phyloP scores from a whole-genome alignment of 2,888 invertebrate species.

The Drosophila stalkeri region DNA sequence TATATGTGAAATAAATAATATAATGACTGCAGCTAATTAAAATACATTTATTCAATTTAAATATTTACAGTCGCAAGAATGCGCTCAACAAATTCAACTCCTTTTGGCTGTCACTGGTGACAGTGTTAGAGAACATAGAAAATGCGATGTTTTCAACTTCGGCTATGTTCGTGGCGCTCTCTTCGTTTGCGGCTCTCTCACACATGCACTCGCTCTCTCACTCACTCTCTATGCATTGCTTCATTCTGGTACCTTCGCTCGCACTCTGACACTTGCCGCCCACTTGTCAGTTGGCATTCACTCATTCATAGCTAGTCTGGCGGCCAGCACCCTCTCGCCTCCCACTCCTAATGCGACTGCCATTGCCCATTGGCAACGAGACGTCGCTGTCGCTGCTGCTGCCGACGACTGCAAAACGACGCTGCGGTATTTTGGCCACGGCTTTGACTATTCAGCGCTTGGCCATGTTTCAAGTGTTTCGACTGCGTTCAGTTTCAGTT shows the following conservation, averaged over 20 bases:
- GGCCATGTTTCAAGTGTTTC: slow-evolving; percentile 71
- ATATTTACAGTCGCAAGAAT: rapidly evolving
- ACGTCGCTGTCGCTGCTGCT: slow-evolving; percentile 29
- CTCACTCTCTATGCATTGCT: slow-evolving; percentile 11
- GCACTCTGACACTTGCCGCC: slow-evolving; percentile 58
- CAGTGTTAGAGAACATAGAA: slow-evolving; percentile 47
- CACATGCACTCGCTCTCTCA: slow-evolving; percentile 13
- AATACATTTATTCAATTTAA: background rate
- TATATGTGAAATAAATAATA: background rate
- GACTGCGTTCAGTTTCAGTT: slow-evolving; percentile 62
- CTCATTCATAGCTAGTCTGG: slow-evolving; percentile 74
- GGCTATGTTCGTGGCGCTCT: slow-evolving; percentile 35
- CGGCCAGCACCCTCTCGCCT: slow-evolving; percentile 2
- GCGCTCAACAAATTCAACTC: background rate
- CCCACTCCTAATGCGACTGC: slow-evolving; percentile 14
- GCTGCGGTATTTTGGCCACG: slow-evolving; percentile 77
- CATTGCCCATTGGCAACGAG: slow-evolving; percentile 66
- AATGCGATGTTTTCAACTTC: slow-evolving; percentile 55
- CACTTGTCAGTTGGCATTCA: slow-evolving; percentile 76
- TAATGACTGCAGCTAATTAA: background rate
- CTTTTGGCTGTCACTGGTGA: background rate
- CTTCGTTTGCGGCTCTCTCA: slow-evolving; percentile 16
- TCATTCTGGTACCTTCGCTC: slow-evolving; percentile 31
- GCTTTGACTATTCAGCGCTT: slow-evolving; percentile 65
- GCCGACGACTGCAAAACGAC: slow-evolving; percentile 63